Percentiles rank a stretch among this genome's conserved stretches.
Conservation (phyloP, 2,888 invertebrate genomes). For the Myathropa florea region DNA sequence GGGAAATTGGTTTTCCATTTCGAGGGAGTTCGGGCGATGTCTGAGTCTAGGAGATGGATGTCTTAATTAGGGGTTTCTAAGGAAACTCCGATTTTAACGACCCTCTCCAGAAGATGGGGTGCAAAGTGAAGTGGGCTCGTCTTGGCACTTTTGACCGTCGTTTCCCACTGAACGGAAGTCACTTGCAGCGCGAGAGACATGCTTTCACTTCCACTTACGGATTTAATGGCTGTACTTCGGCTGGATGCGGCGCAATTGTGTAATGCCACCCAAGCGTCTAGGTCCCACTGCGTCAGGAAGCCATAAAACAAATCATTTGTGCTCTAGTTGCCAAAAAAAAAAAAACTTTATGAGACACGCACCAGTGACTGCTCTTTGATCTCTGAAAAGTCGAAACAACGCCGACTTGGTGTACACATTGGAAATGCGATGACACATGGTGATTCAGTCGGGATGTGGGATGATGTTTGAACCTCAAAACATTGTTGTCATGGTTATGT, state of each 20-base stretch:
- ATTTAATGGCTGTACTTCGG: background rate
- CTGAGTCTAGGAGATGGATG: background rate
- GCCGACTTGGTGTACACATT: background rate
- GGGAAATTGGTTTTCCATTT: slow-evolving; percentile 27
- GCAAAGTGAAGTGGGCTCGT: background rate
- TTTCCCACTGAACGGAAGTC: background rate
- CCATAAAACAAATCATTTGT: background rate
- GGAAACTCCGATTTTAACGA: slow-evolving; percentile 7
- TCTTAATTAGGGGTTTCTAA: slow-evolving; percentile 16
- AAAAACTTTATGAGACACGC: background rate
- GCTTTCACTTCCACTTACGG: background rate
- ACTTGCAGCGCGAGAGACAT: background rate
- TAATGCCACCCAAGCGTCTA: background rate
- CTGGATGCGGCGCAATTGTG: background rate
- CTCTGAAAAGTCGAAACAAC: background rate
- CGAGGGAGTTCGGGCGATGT: background rate
- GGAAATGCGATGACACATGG: background rate
- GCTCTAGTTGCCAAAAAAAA: background rate
- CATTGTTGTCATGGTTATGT: background rate
- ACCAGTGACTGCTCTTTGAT: background rate
- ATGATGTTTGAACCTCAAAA: background rate
- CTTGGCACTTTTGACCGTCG: background rate
- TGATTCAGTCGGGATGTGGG: background rate
- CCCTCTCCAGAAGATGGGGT: background rate
- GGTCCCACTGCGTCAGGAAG: background rate